Percentiles rank a stretch among this genome's conserved stretches.
Conservation (phyloP, 2,888 invertebrate species). For the Cosmia trapezina region DNA sequence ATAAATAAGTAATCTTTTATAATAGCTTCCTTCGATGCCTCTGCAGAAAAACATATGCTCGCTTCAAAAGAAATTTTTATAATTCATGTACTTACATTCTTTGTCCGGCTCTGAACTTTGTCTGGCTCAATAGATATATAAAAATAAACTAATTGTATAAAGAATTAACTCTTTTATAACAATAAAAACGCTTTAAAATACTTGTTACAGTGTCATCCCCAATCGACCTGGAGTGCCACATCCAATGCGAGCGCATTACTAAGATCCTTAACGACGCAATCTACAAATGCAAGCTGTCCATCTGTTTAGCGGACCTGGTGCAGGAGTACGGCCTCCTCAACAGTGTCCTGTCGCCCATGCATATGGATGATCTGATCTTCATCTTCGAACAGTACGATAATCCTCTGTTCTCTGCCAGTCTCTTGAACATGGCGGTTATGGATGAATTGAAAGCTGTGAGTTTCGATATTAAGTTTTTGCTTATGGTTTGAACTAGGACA, state of each 20-base stretch:
- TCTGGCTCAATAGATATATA: not conserved
- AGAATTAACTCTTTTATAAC: not conserved
- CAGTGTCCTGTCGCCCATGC: conserved; percentile 73
- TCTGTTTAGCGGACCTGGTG: conserved; percentile 81
- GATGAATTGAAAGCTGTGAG: conserved; percentile 84
- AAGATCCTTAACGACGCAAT: conserved; percentile 88
- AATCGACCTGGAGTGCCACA: conserved; percentile 88
- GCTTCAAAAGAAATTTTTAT: not conserved
- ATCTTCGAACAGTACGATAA: conserved; percentile 88
- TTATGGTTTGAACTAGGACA: too few relatives aligned
- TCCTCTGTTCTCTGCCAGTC: conserved; percentile 80
- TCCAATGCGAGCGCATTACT: conserved; percentile 89
- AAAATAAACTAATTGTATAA: too few relatives aligned
- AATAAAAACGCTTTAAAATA: not conserved
- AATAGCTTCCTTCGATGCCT: too few relatives aligned
- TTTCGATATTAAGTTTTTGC: conserved; percentile 10
- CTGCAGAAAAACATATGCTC: not conserved
- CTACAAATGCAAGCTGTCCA: conserved; percentile 85
- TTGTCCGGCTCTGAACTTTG: not conserved
- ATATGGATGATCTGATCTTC: conserved; percentile 84
- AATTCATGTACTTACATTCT: too few relatives aligned
- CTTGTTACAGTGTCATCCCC: conserved; percentile 76
- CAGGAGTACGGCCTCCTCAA: conserved; percentile 80
- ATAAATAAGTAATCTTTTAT: too few relatives aligned
- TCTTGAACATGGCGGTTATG: conserved; percentile 82